Conservation (phyloP, 2,113 vertebrate species). For the Calonectris borealis region DNA sequence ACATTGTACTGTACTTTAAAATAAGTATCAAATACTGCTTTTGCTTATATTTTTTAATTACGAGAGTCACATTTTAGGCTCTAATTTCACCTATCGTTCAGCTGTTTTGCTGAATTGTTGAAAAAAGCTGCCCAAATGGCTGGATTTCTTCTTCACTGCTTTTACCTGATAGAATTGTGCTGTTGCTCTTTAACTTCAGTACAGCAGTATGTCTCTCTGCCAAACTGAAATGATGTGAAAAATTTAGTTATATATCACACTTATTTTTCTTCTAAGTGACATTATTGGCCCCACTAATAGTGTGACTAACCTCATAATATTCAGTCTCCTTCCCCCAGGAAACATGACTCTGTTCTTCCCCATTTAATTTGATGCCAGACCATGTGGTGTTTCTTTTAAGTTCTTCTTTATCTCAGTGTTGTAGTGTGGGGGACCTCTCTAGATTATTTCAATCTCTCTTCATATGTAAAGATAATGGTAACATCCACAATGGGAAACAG, state of each 20-base stretch:
- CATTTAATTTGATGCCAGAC: constrained; percentile 62
- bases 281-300: constrained; percentile 55
- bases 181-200: background rate
- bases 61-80: background rate
- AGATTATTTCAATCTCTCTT: constrained; percentile 63
- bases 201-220: background rate
- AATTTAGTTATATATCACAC: constrained; percentile 19
- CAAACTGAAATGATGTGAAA: background rate
- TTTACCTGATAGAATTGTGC: background rate
- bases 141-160: background rate
- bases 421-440: constrained; percentile 46
- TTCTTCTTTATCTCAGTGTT: constrained; percentile 49
- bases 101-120: background rate
- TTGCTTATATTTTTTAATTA: background rate
- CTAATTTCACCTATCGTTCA: background rate
- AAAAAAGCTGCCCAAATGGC: background rate
- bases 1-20: background rate
- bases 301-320: constrained; percentile 63
- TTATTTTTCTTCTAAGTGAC: constrained; percentile 51
- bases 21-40: background rate
- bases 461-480: constrained; percentile 67
- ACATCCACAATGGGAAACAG: constrained; percentile 53
- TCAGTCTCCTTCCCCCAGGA: constrained; percentile 54
- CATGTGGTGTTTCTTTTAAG: constrained; percentile 50
- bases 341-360: constrained; percentile 44